Evolutionary conservation across 1,140 invertebrate species (phyloP), one percentile per base, ranked within the genome.

Genomic region (Drosophila bocqueti): DNA sequence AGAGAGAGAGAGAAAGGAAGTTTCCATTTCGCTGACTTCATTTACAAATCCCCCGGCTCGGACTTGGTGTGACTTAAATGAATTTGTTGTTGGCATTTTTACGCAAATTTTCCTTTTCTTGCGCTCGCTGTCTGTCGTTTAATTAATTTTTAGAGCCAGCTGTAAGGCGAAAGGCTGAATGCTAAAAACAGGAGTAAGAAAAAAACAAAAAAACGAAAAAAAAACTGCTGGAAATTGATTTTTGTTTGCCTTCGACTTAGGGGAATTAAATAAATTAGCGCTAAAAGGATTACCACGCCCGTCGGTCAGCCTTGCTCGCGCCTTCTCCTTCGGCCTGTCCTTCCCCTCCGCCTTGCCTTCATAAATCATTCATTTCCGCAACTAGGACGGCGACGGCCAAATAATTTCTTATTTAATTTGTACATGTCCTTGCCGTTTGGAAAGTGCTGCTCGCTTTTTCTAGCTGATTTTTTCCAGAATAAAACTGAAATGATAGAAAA

Each of bases 361-460:
- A 83, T 83, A 76, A 83, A 83, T 84, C 80, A 80, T 83, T 83
- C 72, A 80, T 73, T 84, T 79, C 80, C 81, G 46, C 62, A 58
- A 58, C 72, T 50, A 75, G 72, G 47, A 63, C 24, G 50, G 9
- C 59, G 57, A 38, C 54, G 59, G 58, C 62, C 42, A 77, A 65
- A 61, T 69, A 68, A 81, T 67, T 82, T 77, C 76, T 65, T 65
- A 81, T 82, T 82, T 77, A 82, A 82, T 82, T 82, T 82, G 63
- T 77, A 60, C 58, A 67, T 72, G 66, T 67, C 62, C 65, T 62
- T 76, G 67, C 67, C 58, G 29, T 24, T 34, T 63, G 8, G 40
- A 26, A 43, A 59, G 40, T 15, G 26, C 38, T 45, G 57, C n/a
- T 3, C 16, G 11, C 16, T 9, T 45, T 45, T 59, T 43, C 49